Evolutionary conservation across 2,888 invertebrate genomes (phyloP).

Genomic region (Tachina fera): DNA sequence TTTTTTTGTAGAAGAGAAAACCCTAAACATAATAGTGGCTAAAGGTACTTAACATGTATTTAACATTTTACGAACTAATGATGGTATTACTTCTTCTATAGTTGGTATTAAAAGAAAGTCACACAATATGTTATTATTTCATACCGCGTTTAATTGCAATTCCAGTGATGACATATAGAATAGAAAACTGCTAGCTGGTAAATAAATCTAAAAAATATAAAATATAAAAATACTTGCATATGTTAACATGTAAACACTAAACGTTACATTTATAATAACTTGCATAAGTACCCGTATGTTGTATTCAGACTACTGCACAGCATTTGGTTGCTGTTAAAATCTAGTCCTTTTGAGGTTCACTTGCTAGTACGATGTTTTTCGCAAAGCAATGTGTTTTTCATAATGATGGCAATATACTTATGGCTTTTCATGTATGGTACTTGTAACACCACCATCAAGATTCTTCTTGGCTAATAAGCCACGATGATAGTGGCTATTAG

Average conservation of each 20-base stretch:
- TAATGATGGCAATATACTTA: slow-evolving; percentile 68
- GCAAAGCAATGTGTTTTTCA: slow-evolving; percentile 47
- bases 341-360: slow-evolving; percentile 39
- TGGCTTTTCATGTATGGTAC: slow-evolving; percentile 55
- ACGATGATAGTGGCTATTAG: slow-evolving; percentile 67
- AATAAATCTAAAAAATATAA: slow-evolving; percentile 23
- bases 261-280: slow-evolving; percentile 17
- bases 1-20: neutral
- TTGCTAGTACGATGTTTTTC: slow-evolving; percentile 11
- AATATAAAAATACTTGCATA: neutral
- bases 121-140: slow-evolving; percentile 70
- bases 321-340: slow-evolving; percentile 24
- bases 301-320: neutral
- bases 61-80: slow-evolving; percentile 62
- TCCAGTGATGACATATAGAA: slow-evolving; percentile 59
- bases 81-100: slow-evolving; percentile 56
- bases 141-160: slow-evolving; percentile 66
- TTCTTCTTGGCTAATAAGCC: slow-evolving; percentile 67
- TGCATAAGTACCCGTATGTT: neutral
- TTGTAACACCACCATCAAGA: slow-evolving; percentile 56
- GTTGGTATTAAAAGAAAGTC: slow-evolving; percentile 64
- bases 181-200: slow-evolving; percentile 19
- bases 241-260: neutral
- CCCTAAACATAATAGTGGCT: slow-evolving; percentile 12
- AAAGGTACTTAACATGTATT: slow-evolving; percentile 24